Percentiles rank a stretch among this genome's conserved stretches.
Conservation (phyloP, 2,888 invertebrate species). For the Nesidiocoris tenuis region DNA sequence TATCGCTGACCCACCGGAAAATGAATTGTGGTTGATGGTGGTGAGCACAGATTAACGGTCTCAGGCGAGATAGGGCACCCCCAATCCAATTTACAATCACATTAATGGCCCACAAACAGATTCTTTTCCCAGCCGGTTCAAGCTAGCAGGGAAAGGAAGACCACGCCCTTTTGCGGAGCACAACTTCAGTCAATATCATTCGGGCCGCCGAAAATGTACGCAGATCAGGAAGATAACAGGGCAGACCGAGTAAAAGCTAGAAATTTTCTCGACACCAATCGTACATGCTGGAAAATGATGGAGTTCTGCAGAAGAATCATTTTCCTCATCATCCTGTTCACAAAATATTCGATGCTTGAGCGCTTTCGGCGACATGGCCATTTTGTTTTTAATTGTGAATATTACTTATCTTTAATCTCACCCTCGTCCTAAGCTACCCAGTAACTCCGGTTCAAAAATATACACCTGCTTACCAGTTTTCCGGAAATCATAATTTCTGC, state of each 20-base stretch:
- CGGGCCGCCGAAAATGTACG: no score
- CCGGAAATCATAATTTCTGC: no score
- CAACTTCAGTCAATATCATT: neutral
- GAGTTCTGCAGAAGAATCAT: neutral
- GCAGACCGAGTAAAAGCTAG: no score
- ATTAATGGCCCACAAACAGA: constrained; percentile 33
- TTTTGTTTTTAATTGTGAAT: no score
- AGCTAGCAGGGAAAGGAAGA: neutral
- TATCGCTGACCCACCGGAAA: constrained; percentile 13
- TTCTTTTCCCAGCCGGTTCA: neutral
- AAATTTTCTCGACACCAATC: neutral
- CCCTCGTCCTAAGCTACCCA: no score
- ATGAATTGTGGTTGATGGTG: constrained; percentile 17
- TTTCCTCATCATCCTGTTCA: no score
- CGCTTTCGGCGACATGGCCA: neutral
- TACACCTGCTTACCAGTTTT: no score
- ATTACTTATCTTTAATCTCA: no score
- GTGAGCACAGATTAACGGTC: neutral
- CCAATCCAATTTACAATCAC: constrained; percentile 19
- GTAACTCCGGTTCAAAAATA: no score
- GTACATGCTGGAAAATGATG: neutral
- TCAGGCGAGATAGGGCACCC: neutral
- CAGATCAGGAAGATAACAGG: no score
- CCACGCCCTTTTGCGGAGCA: constrained; percentile 18
- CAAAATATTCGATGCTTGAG: no score